A percentile compares a stretch with the other conserved stretches of the same genome.
These are phyloP conservation scores for Conger conger DNA, from an alignment of 2,113 vertebrate species.

Conservation along the genomic window DNA sequence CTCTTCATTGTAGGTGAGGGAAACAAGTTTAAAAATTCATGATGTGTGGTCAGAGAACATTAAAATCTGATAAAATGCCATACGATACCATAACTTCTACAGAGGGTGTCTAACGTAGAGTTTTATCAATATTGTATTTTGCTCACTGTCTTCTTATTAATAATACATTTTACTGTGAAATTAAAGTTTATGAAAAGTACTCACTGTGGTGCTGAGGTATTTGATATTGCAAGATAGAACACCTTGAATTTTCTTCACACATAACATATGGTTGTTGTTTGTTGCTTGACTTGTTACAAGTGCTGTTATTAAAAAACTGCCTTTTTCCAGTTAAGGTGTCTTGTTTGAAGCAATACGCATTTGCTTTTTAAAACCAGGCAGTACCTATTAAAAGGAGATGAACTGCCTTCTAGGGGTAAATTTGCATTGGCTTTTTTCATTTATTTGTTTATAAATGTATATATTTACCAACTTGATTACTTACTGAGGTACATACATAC, in stretches of 20 bases:
- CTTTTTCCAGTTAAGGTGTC: not conserved
- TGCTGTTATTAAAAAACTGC: not conserved
- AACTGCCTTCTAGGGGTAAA: not conserved
- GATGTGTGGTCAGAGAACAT: not conserved
- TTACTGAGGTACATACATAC: no score
- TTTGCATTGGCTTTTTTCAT: not conserved
- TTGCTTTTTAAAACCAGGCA: not conserved
- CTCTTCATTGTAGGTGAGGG: not conserved
- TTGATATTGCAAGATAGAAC: not conserved
- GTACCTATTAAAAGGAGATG: not conserved
- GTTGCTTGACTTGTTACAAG: not conserved
- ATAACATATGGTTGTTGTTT: not conserved
- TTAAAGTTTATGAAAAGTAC: not conserved
- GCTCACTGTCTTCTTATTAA: not conserved
- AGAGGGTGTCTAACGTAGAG: not conserved
- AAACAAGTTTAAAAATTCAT: constrained; percentile 24
- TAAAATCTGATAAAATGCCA: constrained; percentile 26
- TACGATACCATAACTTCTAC: constrained; percentile 6
- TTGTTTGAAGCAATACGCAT: not conserved
- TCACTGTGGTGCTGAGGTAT: not conserved
- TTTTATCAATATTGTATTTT: constrained; percentile 14
- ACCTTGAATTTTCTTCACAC: not conserved
- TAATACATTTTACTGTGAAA: not conserved
- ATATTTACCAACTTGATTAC: no score
- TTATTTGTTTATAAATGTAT: not conserved